Percentiles rank a stretch among this genome's conserved stretches.
Conservation (phyloP, 2,797 vertebrate species). For the Artibeus jamaicensis region DNA sequence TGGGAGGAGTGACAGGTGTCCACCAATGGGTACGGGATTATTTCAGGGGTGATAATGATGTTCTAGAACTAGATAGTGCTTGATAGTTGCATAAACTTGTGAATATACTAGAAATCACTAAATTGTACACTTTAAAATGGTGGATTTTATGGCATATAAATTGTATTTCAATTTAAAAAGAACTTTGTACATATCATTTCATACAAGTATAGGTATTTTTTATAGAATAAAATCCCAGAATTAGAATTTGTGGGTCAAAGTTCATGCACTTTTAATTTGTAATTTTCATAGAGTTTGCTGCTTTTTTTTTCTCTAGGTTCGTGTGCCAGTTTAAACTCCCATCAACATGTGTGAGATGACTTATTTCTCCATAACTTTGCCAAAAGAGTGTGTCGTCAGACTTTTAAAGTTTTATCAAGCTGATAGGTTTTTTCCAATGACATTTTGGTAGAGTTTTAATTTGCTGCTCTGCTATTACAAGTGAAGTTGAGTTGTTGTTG, state of each 20-base stretch:
- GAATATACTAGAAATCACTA: not conserved
- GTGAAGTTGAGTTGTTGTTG: not conserved
- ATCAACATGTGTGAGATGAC: not conserved
- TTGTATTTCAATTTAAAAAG: not conserved
- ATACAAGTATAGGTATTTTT: not conserved
- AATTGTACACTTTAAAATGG: not conserved
- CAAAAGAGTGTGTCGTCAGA: not conserved
- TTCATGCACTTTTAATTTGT: not conserved
- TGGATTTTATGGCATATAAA: not conserved
- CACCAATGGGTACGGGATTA: not conserved
- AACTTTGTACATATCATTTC: not conserved
- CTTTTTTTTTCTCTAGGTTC: not conserved
- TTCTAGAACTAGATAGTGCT: constrained; percentile 3
- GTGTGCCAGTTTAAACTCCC: not conserved
- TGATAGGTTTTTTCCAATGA: not conserved
- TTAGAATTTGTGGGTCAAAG: not conserved
- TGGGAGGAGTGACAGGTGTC: not conserved
- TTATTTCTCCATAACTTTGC: not conserved
- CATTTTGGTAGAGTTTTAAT: constrained; percentile 3
- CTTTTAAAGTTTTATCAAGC: not conserved
- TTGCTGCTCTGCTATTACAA: not conserved
- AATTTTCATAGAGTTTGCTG: constrained; percentile 1
- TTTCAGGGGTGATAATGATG: not conserved
- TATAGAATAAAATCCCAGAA: not conserved
- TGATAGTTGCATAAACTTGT: not conserved